phyloP scores from a whole-genome alignment of 2,888 invertebrate species.

The Petrolisthes cinctipes region DNA sequence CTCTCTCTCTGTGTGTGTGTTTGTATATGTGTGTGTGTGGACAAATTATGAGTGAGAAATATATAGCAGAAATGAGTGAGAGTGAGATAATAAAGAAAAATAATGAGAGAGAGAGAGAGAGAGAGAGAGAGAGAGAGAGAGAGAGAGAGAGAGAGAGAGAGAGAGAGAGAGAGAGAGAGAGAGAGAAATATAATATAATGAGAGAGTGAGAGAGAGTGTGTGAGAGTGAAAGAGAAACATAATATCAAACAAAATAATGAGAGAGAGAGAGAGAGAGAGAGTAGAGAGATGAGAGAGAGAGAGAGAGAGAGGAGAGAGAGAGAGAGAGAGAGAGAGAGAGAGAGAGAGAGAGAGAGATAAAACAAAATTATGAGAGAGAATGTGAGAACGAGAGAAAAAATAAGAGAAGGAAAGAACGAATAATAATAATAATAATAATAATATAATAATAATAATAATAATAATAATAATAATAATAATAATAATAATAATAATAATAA shows the following conservation, averaged over 20 bases:
- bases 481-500: no score
- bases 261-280: not conserved
- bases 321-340: constrained; percentile 22
- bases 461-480: no score
- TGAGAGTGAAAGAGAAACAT: constrained; percentile 10
- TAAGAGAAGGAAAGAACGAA: constrained; percentile 2
- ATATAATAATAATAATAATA: not conserved
- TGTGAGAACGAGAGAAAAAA: not conserved
- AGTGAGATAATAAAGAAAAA: no score
- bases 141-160: no score
- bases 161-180: no score
- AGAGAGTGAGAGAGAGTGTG: no score
- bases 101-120: no score
- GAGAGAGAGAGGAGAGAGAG: not conserved
- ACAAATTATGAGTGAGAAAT: not conserved
- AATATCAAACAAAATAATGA: not conserved
- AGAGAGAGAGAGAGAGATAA: constrained; percentile 20
- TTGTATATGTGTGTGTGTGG: no score
- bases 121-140: no score
- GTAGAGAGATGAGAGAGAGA: no score
- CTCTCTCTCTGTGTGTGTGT: no score
- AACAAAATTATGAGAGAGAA: not conserved
- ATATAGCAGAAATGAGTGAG: not conserved
- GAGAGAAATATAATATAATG: not conserved
- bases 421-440: not conserved